These are phyloP conservation scores for Mystacornis crossleyi DNA, from an alignment of 2,113 vertebrate genomes.

Conservation along the genomic window DNA sequence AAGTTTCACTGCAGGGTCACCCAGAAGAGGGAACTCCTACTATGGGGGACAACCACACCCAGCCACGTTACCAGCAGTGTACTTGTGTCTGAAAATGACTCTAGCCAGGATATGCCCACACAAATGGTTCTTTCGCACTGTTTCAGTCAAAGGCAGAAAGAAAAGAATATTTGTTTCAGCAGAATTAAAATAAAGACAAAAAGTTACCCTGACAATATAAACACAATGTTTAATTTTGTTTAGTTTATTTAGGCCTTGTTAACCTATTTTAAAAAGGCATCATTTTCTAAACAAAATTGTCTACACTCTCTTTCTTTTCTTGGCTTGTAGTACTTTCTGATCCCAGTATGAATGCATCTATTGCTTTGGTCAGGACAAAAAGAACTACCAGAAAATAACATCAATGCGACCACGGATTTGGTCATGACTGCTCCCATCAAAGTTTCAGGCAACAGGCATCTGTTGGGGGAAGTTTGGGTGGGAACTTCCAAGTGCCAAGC, in stretches of 20 bases:
- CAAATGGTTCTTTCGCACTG: not conserved
- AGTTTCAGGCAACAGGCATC: not conserved
- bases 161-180: not conserved
- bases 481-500: not conserved
- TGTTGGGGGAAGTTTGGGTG: not conserved
- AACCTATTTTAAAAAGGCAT: not conserved
- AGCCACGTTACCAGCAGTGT: rapidly evolving
- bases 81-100: rapidly evolving
- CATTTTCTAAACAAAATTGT: not conserved
- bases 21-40: not conserved
- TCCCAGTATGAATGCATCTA: not conserved
- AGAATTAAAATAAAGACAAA: not conserved
- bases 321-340: not conserved
- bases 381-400: not conserved
- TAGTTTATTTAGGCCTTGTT: not conserved
- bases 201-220: not conserved
- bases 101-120: not conserved
- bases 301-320: not conserved
- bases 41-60: not conserved
- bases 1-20: not conserved
- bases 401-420: not conserved
- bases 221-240: not conserved
- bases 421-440: not conserved
- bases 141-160: not conserved
- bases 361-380: not conserved